Evolutionary conservation across 2,113 vertebrate species (phyloP).

Genomic region (Balaeniceps rex): DNA sequence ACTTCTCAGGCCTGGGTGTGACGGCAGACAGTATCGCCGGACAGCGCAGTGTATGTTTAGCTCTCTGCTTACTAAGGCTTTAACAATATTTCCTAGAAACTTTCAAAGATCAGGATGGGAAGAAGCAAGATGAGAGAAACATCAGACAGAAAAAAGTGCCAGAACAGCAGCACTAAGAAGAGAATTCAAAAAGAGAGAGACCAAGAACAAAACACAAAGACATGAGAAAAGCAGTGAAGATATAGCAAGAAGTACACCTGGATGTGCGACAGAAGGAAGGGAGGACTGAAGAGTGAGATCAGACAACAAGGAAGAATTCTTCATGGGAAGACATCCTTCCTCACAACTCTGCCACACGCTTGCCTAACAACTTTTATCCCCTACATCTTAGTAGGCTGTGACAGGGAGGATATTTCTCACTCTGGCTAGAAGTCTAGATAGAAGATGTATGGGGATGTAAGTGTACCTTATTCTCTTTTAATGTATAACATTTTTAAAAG

Average conservation of each 20-base stretch:
- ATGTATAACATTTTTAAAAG: background rate
- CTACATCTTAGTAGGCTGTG: background rate
- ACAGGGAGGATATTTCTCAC: background rate
- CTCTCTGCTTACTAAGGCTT: background rate
- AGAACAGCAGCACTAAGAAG: background rate
- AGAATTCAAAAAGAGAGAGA: background rate
- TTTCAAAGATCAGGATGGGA: background rate
- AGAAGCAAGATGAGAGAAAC: background rate
- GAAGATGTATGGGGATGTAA: background rate
- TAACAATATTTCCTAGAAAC: background rate
- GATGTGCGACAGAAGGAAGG: background rate
- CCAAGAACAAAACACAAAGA: background rate
- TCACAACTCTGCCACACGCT: background rate
- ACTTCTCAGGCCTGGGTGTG: background rate
- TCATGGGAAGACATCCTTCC: background rate
- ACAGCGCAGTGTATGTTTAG: background rate
- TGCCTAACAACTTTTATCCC: background rate
- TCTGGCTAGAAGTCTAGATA: background rate
- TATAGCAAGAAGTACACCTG: background rate
- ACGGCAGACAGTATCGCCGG: background rate
- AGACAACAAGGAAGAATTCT: background rate
- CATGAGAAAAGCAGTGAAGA: background rate
- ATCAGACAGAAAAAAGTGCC: background rate
- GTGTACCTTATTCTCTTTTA: background rate
- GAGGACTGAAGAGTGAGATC: background rate